Base-by-base conservation (phyloP, 2,888 invertebrate genomes). In the Ectobius pallidus region DNA sequence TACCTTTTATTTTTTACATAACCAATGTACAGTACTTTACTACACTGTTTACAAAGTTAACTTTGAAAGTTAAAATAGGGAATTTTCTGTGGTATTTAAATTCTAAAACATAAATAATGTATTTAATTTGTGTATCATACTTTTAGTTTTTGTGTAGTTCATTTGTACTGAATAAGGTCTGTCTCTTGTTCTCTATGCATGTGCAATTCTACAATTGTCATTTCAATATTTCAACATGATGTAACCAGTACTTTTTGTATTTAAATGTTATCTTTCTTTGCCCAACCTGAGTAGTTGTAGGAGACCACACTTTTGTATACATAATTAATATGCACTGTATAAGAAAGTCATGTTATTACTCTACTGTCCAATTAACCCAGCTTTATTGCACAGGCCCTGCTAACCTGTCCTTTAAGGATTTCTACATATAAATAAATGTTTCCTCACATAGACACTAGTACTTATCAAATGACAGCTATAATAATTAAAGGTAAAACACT, bases 321-420 rank as follows among this genome's bases (percentile, higher is more conserved):
- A n/a, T 46, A n/a, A 44, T 3, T n/a, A 46, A n/a, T n/a, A n/a
- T n/a, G n/a, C n/a, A n/a, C n/a, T n/a, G n/a, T n/a, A 46, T 46
- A 46, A 46, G 20, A 6, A n/a, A 3, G 3, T 46, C 7, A 46
- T n/a, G 7, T 6, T 9, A n/a, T n/a, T 18, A 3, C 20, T 3
- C 46, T 52, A 11, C 6, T 52, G 52, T 25, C 22, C 16, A 52
- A 52, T 22, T 22, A 52, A 22, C 16, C 25, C 52, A 22, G 52
- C 52, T 22, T 22, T 52, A 52, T 52, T 52, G 52, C 52, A 52
- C 52, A 52, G 52, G 52, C 52, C 52, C 52, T 52, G 16, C 22
- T 52, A 52, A 2, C 52, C 25, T 52, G 52, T 7, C 52, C 52
- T 22, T 14, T 22, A 52, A 18, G 25, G 1, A 25, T 52, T 46